phyloP scores from a whole-genome alignment of 1,140 invertebrate genomes.

The Brachionus koreanus region DNA sequence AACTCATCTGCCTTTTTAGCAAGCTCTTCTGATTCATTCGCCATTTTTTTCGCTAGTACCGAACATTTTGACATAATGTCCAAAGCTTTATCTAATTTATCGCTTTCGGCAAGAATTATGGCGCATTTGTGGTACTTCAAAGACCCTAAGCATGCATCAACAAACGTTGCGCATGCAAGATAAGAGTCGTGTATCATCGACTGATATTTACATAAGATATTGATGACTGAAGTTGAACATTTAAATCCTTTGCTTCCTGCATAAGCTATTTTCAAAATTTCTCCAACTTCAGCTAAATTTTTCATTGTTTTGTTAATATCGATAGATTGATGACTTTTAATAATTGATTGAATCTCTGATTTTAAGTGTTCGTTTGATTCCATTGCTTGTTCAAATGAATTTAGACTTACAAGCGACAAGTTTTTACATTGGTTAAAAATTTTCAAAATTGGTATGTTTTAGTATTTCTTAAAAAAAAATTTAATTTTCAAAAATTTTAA shows the following conservation, averaged over 20 bases:
- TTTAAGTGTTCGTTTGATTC: neutral
- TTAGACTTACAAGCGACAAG: neutral
- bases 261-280: neutral
- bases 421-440: no score
- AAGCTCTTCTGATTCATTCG: neutral
- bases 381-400: neutral
- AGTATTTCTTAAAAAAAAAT: no score
- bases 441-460: no score
- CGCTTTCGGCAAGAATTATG: neutral
- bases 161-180: neutral
- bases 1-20: neutral
- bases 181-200: neutral
- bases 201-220: neutral
- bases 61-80: neutral
- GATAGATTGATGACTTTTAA: neutral
- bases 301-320: neutral
- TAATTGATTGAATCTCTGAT: neutral
- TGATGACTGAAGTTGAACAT: neutral
- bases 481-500: no score
- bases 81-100: neutral
- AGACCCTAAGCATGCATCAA: neutral
- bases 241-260: neutral
- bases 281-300: neutral
- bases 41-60: neutral
- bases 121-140: neutral